phyloP scores from a whole-genome alignment of 2,113 vertebrate genomes.

The Uria aalge region DNA sequence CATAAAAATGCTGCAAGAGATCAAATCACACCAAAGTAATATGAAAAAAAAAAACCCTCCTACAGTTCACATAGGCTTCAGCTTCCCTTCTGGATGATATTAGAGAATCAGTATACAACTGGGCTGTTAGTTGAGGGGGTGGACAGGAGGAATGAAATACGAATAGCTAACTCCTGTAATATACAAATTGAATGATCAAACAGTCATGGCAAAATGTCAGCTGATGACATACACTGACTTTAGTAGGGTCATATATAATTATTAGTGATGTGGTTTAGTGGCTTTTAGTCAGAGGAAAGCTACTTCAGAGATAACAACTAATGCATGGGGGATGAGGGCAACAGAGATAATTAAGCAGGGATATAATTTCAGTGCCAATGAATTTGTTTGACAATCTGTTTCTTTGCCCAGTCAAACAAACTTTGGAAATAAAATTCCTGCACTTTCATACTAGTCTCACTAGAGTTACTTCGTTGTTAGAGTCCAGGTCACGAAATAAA shows the following conservation, averaged over 20 bases:
- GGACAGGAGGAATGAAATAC: neutral
- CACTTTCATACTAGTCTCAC: neutral
- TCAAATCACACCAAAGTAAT: conserved; percentile 58
- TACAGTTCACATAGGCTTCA: conserved; percentile 15
- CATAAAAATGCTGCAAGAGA: conserved; percentile 55
- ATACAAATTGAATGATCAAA: conserved; percentile 46
- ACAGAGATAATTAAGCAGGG: neutral
- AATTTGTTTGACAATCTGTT: conserved; percentile 47
- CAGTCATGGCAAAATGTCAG: conserved; percentile 35
- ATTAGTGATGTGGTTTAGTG: conserved; percentile 6
- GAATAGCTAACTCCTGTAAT: conserved; percentile 42
- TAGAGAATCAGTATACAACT: neutral
- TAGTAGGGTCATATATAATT: conserved; percentile 22
- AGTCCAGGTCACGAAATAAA: neutral
- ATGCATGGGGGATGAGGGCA: neutral
- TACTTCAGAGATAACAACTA: conserved; percentile 30
- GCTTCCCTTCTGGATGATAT: neutral
- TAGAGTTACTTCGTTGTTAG: neutral
- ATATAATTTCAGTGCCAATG: conserved; percentile 9
- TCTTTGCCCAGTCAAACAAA: neutral
- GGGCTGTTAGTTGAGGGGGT: neutral
- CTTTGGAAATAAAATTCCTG: neutral
- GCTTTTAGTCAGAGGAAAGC: neutral
- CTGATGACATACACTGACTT: conserved; percentile 5
- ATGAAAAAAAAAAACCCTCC: neutral